These are phyloP conservation scores for Capra hircus DNA, from an alignment of 2,113 vertebrate genomes.

Conservation along the genomic window DNA sequence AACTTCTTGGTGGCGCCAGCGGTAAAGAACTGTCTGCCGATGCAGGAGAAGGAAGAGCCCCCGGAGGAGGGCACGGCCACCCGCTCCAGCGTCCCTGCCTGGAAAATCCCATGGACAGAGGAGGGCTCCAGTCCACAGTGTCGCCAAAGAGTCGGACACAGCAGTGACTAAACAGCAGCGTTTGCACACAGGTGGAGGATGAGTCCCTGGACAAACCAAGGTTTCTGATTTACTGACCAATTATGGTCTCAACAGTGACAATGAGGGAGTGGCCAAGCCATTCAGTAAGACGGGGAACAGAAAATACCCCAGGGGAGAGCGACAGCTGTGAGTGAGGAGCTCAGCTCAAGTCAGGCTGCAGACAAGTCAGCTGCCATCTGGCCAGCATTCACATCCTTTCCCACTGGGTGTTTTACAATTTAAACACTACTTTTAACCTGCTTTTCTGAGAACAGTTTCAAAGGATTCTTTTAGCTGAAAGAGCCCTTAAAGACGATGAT, in stretches of 20 bases:
- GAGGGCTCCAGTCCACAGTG: background rate
- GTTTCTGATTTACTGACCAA: background rate
- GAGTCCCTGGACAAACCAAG: background rate
- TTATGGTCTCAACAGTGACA: background rate
- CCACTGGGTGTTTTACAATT: background rate
- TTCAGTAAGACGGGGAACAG: background rate
- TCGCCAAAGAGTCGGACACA: background rate
- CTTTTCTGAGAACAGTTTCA: background rate
- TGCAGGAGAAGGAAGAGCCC: background rate
- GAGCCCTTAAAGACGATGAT: background rate
- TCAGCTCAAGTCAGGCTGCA: background rate
- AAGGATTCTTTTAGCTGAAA: background rate
- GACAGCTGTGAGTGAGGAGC: background rate
- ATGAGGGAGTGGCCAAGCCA: background rate
- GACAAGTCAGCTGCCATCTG: background rate
- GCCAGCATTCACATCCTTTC: background rate
- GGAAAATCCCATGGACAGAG: background rate
- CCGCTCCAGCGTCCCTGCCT: background rate
- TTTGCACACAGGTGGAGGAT: background rate
- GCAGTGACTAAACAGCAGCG: background rate
- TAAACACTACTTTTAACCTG: background rate
- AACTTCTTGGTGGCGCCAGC: background rate
- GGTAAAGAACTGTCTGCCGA: background rate
- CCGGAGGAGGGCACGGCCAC: background rate
- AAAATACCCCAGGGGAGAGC: rapidly evolving